Conservation (phyloP, 2,797 vertebrate species). For the Hippoglossus hippoglossus region DNA sequence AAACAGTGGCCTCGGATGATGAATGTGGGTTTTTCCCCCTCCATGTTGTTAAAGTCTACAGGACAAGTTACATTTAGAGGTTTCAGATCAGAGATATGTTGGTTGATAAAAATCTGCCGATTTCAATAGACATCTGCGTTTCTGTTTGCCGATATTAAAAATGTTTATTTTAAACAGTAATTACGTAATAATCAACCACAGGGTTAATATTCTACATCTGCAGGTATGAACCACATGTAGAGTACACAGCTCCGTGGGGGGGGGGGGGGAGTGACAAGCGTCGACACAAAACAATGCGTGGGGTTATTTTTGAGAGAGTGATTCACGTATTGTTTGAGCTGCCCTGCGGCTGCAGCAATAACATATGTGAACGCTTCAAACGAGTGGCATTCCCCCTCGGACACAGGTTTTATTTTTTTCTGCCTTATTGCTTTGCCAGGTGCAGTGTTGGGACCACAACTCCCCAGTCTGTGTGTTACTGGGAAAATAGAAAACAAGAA, state of each 20-base stretch:
- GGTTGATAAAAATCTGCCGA: no score
- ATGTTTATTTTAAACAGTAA: no score
- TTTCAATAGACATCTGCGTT: no score
- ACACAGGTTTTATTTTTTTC: constrained; percentile 22
- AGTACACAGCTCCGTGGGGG: not conserved
- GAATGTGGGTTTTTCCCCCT: not conserved
- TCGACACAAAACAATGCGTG: not conserved
- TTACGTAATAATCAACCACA: no score
- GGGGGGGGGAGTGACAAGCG: no score
- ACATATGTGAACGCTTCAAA: constrained; percentile 62
- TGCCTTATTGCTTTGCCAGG: constrained; percentile 10
- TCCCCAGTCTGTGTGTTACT: constrained; percentile 4
- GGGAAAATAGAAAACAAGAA: not conserved
- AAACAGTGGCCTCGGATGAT: not conserved
- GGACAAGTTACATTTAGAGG: no score
- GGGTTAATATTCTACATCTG: no score
- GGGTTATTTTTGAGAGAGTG: constrained; percentile 8
- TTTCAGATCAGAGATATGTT: no score
- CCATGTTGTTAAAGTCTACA: no score
- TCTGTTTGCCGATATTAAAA: no score
- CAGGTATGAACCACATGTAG: no score
- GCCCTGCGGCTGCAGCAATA: constrained; percentile 31
- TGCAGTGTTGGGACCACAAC: not conserved
- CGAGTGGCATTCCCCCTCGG: constrained; percentile 48
- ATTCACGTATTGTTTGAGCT: constrained; percentile 3